Evolutionary conservation across 2,797 vertebrate species (phyloP).

Genomic region (Gallinago nigripennis): DNA sequence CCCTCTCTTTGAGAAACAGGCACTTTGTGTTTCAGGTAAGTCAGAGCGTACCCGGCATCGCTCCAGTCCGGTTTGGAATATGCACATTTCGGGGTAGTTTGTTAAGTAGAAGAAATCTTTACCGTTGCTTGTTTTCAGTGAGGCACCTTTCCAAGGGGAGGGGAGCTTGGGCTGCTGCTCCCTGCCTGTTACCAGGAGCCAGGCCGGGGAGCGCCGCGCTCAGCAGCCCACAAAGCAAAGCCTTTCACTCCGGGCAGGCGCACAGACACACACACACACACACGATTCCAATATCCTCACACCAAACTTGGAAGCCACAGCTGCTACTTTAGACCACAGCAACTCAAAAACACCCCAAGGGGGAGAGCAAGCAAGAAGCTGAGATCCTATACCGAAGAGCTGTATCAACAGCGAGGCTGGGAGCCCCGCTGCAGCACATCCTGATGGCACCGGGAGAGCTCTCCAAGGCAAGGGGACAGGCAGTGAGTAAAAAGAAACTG

Average conservation of each 20-base stretch:
- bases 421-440: not conserved
- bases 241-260: not conserved
- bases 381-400: not conserved
- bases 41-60: not conserved
- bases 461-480: not conserved
- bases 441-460: not conserved
- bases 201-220: not conserved
- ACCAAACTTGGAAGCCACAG: not conserved
- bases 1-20: not conserved
- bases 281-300: slow-evolving; percentile 2
- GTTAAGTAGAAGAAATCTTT: not conserved
- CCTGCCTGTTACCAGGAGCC: not conserved
- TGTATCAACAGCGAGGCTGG: fast-evolving
- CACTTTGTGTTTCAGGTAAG: not conserved
- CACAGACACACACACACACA: not conserved
- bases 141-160: not conserved
- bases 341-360: not conserved
- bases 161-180: not conserved
- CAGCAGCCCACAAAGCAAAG: not conserved
- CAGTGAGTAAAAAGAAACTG: not conserved
- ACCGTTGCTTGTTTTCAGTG: not conserved
- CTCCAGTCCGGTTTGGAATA: not conserved
- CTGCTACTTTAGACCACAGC: not conserved
- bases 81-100: not conserved
- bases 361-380: not conserved